Conservation (phyloP, 2,888 invertebrate species). For the Ectemnius lituratus region DNA sequence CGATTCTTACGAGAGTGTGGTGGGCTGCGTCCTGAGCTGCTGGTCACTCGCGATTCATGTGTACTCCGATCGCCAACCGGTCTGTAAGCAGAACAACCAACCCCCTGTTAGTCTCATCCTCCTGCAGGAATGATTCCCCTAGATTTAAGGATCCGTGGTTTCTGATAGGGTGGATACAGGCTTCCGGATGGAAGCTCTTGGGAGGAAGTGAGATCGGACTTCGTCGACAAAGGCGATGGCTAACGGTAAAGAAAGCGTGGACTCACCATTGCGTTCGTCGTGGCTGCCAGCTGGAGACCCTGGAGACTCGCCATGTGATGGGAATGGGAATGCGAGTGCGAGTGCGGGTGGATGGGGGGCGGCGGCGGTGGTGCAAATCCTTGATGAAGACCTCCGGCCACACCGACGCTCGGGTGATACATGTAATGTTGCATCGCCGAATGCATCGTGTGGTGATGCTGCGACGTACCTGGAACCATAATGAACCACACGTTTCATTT, state of each 20-base stretch:
- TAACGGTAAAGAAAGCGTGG: not conserved
- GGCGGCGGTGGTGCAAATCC: slow-evolving; percentile 77
- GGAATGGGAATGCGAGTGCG: slow-evolving; percentile 78
- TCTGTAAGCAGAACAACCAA: slow-evolving; percentile 82
- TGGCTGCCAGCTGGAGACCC: slow-evolving; percentile 80
- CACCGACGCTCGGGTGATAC: slow-evolving; percentile 77
- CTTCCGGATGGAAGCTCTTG: not conserved
- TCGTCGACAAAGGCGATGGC: not conserved
- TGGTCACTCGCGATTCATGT: slow-evolving; percentile 88
- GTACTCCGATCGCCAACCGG: slow-evolving; percentile 95
- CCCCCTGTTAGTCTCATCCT: not conserved
- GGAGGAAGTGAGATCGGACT: not conserved
- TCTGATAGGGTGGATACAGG: too few relatives aligned
- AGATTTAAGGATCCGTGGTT: not conserved
- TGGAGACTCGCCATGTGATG: slow-evolving; percentile 80
- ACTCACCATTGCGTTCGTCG: slow-evolving; percentile 83
- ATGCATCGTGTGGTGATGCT: slow-evolving; percentile 77
- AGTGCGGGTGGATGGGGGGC: slow-evolving; percentile 77
- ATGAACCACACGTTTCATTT: slow-evolving; percentile 13
- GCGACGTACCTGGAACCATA: slow-evolving; percentile 71
- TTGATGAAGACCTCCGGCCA: slow-evolving; percentile 76
- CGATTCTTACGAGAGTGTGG: slow-evolving; percentile 66
- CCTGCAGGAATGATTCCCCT: not conserved
- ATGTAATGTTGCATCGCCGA: slow-evolving; percentile 78
- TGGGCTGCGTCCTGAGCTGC: slow-evolving; percentile 73